Evolutionary conservation across 2,888 invertebrate species (phyloP), one percentile per base, ranked within the genome.

Genomic region (Sycophila texana): DNA sequence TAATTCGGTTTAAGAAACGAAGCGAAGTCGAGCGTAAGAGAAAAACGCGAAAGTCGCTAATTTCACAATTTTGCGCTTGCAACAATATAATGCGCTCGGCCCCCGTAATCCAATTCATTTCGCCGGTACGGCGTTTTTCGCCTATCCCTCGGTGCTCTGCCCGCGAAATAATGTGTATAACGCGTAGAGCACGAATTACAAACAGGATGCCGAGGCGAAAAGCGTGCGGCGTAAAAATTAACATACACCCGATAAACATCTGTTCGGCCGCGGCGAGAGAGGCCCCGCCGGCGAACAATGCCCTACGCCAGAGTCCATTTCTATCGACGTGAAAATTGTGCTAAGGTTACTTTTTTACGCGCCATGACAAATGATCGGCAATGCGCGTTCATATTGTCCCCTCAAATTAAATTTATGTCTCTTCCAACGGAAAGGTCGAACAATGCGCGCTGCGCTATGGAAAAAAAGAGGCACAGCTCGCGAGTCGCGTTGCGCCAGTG

Each of bases 11-110:
- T 39, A 26, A 63, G 7, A n/a, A 39, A 49, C 26, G 60, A 47
- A 18, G 47, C 47, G 63, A 63, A 71, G 22, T 57, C 22, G 39
- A 61, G 61, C 53, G 63, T 26, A 72, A 51, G 14, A 55, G 26
- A 26, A n/a, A 70, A n/a, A 47, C 55, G 26, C 26, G 26, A 58
- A 65, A 71, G 58, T 26, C 20, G 65, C 26, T 65, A 71, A 51
- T 77, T 77, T 65, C 57, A 61, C 57, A 72, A 67, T 66, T 49
- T 47, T 1, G 26, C 63, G 30, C 14, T 61, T 20, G 39, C 63
- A 39, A 63, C 47, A 63, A 63, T 39, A 47, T 47, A 18, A 63
- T 47, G 18, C n/a, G 63, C 39, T 7, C 39, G 39, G 39, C 39
- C 39, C 39, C 39, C 30, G 39, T 63, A 63, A 63, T 63, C 63